A percentile compares a stretch with the other conserved stretches of the same genome.
Conservation (phyloP, 1,140 invertebrate species). For the Dreissena polymorpha region DNA sequence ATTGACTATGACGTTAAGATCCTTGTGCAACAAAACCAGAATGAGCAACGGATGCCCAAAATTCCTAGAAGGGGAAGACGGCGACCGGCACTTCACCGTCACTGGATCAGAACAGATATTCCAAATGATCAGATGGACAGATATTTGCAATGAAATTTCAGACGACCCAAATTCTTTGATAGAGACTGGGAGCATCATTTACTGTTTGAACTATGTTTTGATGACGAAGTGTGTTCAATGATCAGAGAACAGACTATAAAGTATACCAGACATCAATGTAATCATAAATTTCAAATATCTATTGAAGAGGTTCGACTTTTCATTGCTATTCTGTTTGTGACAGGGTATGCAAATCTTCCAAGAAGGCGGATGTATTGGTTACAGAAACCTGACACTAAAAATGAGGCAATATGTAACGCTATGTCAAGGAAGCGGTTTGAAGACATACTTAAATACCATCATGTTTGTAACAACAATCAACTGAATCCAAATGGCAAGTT, state of each 20-base stretch:
- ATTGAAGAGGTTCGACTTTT: conserved; percentile 25
- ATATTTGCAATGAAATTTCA: conserved; percentile 15
- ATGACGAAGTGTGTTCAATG: conserved; percentile 33
- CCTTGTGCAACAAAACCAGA: too few relatives aligned
- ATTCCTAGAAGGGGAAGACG: conserved; percentile 11
- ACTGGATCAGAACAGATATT: conserved; percentile 13
- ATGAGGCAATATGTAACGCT: conserved; percentile 22
- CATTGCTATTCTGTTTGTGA: conserved; percentile 30
- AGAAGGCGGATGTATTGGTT: conserved; percentile 50
- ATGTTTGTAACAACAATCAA: conserved; percentile 38
- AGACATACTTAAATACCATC: conserved; percentile 7
- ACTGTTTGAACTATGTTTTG: conserved; percentile 51
- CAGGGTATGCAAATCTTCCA: conserved; percentile 35
- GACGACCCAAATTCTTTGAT: background rate
- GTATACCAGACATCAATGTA: background rate
- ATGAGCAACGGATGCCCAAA: too few relatives aligned
- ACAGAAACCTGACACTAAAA: conserved; percentile 33
- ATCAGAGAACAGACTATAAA: conserved; percentile 13
- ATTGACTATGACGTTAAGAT: conserved; percentile 8
- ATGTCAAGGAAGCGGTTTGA: conserved; percentile 41
- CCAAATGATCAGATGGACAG: conserved; percentile 16
- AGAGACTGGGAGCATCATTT: conserved; percentile 15
- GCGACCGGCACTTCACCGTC: conserved; percentile 12
- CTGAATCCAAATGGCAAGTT: conserved; percentile 41
- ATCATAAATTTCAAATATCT: background rate